phyloP scores from a whole-genome alignment of 2,113 vertebrate species.

The Montifringilla adamsi region DNA sequence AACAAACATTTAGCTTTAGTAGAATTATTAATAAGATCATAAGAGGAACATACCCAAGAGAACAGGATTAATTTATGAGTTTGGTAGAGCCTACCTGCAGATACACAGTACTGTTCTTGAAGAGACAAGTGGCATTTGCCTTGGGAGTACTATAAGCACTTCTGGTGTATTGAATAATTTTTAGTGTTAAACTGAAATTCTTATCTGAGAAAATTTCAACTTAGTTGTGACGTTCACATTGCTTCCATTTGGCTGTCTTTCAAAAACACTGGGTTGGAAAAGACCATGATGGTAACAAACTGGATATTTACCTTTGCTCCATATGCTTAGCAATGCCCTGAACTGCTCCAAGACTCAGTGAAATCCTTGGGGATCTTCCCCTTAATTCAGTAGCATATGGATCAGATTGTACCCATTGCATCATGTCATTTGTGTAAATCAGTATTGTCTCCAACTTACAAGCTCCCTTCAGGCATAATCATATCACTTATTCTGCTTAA shows the following conservation, averaged over 20 bases:
- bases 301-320: neutral
- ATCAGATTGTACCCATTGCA: neutral
- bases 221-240: neutral
- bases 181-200: neutral
- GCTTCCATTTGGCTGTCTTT: neutral
- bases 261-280: neutral
- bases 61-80: neutral
- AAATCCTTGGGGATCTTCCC: neutral
- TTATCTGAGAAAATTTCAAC: neutral
- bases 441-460: neutral
- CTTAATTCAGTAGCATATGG: neutral
- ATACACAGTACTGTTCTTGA: neutral
- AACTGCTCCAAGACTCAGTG: neutral
- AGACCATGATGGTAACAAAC: neutral
- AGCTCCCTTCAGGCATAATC: constrained; percentile 24
- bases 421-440: neutral
- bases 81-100: neutral
- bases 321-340: neutral
- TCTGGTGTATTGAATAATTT: neutral
- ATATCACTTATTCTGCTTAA: neutral
- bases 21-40: neutral
- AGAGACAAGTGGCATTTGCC: neutral
- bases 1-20: neutral
- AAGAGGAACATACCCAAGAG: neutral
- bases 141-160: neutral